phyloP scores from a whole-genome alignment of 2,888 invertebrate genomes.

The Mythimna lalbum region DNA sequence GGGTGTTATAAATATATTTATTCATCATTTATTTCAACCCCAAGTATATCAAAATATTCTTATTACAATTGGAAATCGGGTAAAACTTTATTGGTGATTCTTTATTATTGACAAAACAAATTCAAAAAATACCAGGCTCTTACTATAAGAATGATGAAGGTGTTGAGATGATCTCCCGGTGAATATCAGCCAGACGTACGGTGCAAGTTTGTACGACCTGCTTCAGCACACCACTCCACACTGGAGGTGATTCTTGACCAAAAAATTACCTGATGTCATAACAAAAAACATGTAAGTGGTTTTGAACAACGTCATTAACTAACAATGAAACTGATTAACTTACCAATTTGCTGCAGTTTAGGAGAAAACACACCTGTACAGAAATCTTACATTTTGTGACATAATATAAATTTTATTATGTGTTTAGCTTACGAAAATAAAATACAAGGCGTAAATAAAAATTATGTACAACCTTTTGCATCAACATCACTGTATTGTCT shows the following conservation, averaged over 20 bases:
- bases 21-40: slow-evolving; percentile 63
- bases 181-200: slow-evolving; percentile 46
- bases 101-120: slow-evolving; percentile 87
- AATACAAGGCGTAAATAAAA: slow-evolving; percentile 85
- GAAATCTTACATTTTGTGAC: slow-evolving; percentile 77
- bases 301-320: slow-evolving; percentile 68
- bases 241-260: slow-evolving; percentile 31
- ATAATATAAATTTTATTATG: slow-evolving; percentile 85
- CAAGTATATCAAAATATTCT: slow-evolving; percentile 67
- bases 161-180: slow-evolving; percentile 64
- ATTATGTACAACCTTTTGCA: slow-evolving; percentile 87
- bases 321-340: slow-evolving; percentile 80
- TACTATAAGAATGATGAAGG: slow-evolving; percentile 85
- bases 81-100: slow-evolving; percentile 78
- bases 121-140: slow-evolving; percentile 88
- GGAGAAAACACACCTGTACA: slow-evolving; percentile 75
- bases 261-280: slow-evolving; percentile 81
- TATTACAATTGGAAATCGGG: slow-evolving; percentile 73
- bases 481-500: slow-evolving; percentile 80
- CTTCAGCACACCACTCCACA: slow-evolving; percentile 28
- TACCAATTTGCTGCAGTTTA: slow-evolving; percentile 75
- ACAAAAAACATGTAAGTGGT: slow-evolving; percentile 67
- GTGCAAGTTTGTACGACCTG: slow-evolving; percentile 26
- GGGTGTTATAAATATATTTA: slow-evolving; percentile 55
- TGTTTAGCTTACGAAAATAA: slow-evolving; percentile 82